Evolutionary conservation across 1,140 invertebrate genomes (phyloP).

Genomic region (Trachymyrmex septentrionalis): DNA sequence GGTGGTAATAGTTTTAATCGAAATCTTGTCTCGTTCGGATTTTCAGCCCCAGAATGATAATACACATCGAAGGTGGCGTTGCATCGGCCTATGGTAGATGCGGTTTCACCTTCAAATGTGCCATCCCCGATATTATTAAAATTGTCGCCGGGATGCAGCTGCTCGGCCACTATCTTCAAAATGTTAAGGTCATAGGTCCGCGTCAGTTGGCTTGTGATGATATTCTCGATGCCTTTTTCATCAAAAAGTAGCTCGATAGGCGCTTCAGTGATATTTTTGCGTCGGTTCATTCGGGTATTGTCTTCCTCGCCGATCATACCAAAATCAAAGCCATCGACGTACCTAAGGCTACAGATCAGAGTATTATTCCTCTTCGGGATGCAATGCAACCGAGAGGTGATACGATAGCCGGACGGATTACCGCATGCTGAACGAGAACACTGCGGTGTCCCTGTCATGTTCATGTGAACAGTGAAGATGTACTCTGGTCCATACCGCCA

Average conservation of each 20-base stretch:
- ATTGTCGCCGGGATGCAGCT: slow-evolving; percentile 71
- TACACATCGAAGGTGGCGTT: slow-evolving; percentile 74
- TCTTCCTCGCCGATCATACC: slow-evolving; percentile 51
- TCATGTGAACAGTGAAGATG: slow-evolving; percentile 46
- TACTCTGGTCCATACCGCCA: slow-evolving; percentile 66
- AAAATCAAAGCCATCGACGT: slow-evolving; percentile 40
- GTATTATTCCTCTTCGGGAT: slow-evolving; percentile 48
- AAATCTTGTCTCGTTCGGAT: slow-evolving; percentile 48
- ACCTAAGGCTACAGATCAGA: slow-evolving; percentile 41
- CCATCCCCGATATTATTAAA: slow-evolving; percentile 52
- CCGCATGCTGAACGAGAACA: slow-evolving; percentile 11
- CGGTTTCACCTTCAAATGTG: slow-evolving; percentile 73
- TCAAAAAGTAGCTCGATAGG: slow-evolving; percentile 68
- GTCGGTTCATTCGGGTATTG: not conserved
- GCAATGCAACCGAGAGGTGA: slow-evolving; percentile 49
- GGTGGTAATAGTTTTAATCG: slow-evolving; percentile 65
- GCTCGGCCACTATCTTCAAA: slow-evolving; percentile 61
- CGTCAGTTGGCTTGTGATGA: not conserved
- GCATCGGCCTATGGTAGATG: slow-evolving; percentile 79
- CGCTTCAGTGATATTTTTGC: not conserved
- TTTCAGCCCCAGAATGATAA: slow-evolving; percentile 66
- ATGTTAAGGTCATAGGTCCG: slow-evolving; percentile 1
- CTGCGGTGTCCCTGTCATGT: slow-evolving; percentile 26
- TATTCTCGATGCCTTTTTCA: slow-evolving; percentile 52
- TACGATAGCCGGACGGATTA: slow-evolving; percentile 55